A percentile compares a stretch with the other conserved stretches of the same genome.
phyloP scores from a whole-genome alignment of 2,797 vertebrate genomes.

The Limnodromus scolopaceus region DNA sequence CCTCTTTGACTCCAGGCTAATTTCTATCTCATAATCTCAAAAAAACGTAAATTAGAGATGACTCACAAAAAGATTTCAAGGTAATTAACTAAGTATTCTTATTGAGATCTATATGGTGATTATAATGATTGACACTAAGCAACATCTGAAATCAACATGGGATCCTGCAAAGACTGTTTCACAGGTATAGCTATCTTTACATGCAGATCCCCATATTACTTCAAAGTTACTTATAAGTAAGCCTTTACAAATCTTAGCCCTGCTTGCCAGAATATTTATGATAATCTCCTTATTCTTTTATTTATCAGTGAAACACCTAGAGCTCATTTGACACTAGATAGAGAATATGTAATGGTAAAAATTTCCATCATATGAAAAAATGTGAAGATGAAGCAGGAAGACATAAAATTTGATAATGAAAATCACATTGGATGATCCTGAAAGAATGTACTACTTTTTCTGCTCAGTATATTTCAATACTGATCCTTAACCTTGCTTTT shows the following conservation, averaged over 20 bases:
- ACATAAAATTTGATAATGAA: neutral
- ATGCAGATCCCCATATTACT: neutral
- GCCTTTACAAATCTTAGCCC: neutral
- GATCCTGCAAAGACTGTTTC: neutral
- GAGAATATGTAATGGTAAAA: neutral
- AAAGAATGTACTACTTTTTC: neutral
- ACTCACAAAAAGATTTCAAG: neutral
- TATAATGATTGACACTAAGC: neutral
- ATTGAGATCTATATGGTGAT: neutral
- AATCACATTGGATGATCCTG: neutral
- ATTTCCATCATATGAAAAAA: neutral
- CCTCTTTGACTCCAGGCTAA: neutral
- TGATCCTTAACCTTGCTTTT: neutral
- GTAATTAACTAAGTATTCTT: neutral
- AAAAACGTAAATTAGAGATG: neutral
- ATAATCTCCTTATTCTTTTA: neutral
- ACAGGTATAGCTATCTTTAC: neutral
- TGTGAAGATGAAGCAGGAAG: neutral
- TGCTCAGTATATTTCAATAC: neutral
- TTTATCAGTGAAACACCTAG: neutral
- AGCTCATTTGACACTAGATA: neutral
- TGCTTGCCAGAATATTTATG: neutral
- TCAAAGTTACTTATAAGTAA: neutral
- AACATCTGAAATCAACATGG: neutral
- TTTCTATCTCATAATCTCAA: neutral